Evolutionary conservation across 2,888 invertebrate species (phyloP), one percentile per base, ranked within the genome.

Genomic region (Melieria crassipennis): DNA sequence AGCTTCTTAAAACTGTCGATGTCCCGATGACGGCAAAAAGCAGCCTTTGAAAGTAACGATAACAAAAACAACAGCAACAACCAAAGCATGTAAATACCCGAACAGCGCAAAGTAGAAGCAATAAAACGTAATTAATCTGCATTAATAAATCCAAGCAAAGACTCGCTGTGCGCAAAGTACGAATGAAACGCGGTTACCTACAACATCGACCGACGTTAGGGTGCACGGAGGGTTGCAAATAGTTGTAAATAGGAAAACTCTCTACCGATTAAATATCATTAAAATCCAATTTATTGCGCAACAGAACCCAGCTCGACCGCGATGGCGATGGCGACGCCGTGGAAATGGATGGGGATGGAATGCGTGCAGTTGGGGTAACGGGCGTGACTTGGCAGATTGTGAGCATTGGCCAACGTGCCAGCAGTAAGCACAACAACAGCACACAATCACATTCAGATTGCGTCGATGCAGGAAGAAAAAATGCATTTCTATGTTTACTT

Each of bases 261-360:
- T n/a, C 5, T 4, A 62, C 46, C 64, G 70, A 76, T 77, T 76
- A 75, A 75, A 75, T 77, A 77, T 77, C 76, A 77, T 78, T 77
- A 77, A 77, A 77, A 77, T 76, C 76, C 78, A 77, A 78, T 78
- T 78, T 78, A 75, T 72, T 30, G 30, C 30, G 30, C 30, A 30
- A 30, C 30, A 30, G 30, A 75, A 73, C 66, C 43, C 50, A 48
- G 52, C 67, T 55, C 13, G 55, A n/a, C 10, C 5, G n/a, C 55
- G 4, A 55, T 9, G 7, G 30, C 46, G 9, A 16, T 13, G 11
- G 30, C 11, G 30, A 2, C 10, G 13, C 10, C 10, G 13, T 30
- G n/a, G 47, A 10, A 5, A 48, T 52, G 55, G 6, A 57, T 48
- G 43, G n/a, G 11, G 16, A 4, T n/a, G n/a, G n/a, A 11, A 46